These are phyloP conservation scores for zebrafish (Danio rerio) DNA, from an alignment of 2,113 vertebrate genomes.

Conservation along the genomic window DNA sequence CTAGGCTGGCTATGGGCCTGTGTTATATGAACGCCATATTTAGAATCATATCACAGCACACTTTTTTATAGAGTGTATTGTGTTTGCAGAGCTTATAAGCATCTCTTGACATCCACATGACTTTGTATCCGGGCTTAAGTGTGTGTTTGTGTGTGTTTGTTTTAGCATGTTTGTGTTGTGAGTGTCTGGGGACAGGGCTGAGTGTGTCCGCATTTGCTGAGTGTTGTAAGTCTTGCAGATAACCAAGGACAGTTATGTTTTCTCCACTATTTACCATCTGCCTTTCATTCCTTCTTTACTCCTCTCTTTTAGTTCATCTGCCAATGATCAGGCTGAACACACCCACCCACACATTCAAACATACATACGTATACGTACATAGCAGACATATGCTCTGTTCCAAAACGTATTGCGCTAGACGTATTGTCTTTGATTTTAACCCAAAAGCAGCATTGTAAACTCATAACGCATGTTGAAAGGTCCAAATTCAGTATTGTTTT, in stretches of 20 bases:
- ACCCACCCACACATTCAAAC: background rate
- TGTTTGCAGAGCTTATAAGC: background rate
- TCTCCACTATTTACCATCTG: background rate
- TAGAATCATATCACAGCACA: no score
- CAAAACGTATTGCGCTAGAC: background rate
- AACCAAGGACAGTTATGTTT: conserved; percentile 17
- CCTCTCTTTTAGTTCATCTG: background rate
- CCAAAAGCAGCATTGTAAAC: no score
- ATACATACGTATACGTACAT: background rate
- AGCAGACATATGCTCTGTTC: background rate
- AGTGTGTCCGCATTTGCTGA: background rate
- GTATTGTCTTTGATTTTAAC: background rate
- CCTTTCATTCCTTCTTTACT: background rate
- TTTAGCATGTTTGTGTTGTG: conserved; percentile 25
- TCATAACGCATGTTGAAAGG: no score
- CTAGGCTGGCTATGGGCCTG: no score
- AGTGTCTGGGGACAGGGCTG: conserved; percentile 44
- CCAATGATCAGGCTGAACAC: background rate
- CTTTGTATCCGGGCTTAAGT: background rate
- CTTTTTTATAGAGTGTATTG: background rate
- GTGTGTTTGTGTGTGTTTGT: conserved; percentile 37
- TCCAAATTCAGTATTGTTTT: no score
- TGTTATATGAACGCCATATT: no score
- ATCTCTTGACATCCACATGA: conserved; percentile 33
- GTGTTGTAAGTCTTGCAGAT: conserved; percentile 8